These are phyloP conservation scores for Noctuana brunneofusca DNA, from an alignment of 2,888 invertebrate species.

Conservation along the genomic window DNA sequence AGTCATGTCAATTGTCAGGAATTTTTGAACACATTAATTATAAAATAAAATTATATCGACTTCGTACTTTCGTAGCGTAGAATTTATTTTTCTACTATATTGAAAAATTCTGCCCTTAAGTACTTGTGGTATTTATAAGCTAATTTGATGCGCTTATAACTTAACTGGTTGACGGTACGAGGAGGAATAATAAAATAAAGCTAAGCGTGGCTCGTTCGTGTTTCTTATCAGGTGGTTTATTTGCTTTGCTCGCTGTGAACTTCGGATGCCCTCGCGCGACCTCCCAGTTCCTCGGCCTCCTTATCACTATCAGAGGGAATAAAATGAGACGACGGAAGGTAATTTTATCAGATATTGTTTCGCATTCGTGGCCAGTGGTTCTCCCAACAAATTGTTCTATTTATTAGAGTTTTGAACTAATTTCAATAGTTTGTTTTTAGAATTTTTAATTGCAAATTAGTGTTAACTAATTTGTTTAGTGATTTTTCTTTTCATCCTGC, in stretches of 20 bases:
- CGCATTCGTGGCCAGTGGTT: slow-evolving; percentile 52
- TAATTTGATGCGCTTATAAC: not conserved
- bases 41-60: too few relatives aligned
- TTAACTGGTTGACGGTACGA: slow-evolving; percentile 5
- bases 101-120: too few relatives aligned
- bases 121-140: too few relatives aligned
- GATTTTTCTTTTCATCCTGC: slow-evolving; percentile 74
- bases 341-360: slow-evolving; percentile 65
- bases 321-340: slow-evolving; percentile 73
- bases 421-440: slow-evolving; percentile 36
- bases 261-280: slow-evolving; percentile 79
- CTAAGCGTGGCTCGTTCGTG: slow-evolving; percentile 76
- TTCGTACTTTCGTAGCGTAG: too few relatives aligned
- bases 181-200: slow-evolving; percentile 55
- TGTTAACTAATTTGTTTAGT: slow-evolving; percentile 60
- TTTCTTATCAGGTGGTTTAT: slow-evolving; percentile 77
- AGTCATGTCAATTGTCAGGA: too few relatives aligned
- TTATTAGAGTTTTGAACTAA: not conserved
- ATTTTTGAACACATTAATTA: too few relatives aligned
- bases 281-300: slow-evolving; percentile 71
- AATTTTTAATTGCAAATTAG: slow-evolving; percentile 44
- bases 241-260: slow-evolving; percentile 71
- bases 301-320: slow-evolving; percentile 76
- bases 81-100: too few relatives aligned
- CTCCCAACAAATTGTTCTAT: slow-evolving; percentile 28